Base-by-base conservation (phyloP, 2,888 invertebrate genomes). In the Ischnus inquisitorius region DNA sequence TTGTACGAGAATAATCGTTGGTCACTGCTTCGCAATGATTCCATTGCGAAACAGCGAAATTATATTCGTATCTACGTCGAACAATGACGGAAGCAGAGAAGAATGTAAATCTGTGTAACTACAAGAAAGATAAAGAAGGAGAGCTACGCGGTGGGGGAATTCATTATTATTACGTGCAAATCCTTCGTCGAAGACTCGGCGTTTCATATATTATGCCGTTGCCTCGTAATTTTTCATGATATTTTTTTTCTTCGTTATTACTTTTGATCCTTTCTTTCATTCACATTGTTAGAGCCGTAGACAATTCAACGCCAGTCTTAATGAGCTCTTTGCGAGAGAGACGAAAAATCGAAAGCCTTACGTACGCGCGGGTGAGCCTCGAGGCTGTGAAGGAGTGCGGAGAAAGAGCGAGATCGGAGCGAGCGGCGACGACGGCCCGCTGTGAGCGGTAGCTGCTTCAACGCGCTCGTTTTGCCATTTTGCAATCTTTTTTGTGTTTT, bases 211-310 rank as follows among this genome's bases (percentile, higher is more conserved):
- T 39, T 62, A 64, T 39, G 48, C 39, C 48, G 64, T 48, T 51
- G 62, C 57, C 25, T 62, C 43, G 62, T 39, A 64, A 64, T 64
- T 65, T 75, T 34, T 54, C n/a, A 14, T 57, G 57, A 14, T 57
- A 22, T 22, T 57, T 34, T 10, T 46, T 64, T 19, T 39, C n/a
- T 39, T 41, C 46, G 16, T 67, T 76, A 54, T 54, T 43, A n/a
- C 65, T 57, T 65, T 76, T 57, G 41, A 65, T 71, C 69, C 71
- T 22, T 57, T 75, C 54, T 64, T 81, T 71, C 69, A 76, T 64
- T 64, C 51, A 39, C 75, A 34, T 62, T 76, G 46, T 71, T 81
- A 64, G 51, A 46, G 28, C 76, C 46, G 69, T 65, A 51, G 64
- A 57, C 57, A 71, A 48, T 71, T 41, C 69, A 39, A 25, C 81